Percentiles rank a stretch among this genome's conserved stretches.
phyloP scores from a whole-genome alignment of 2,888 invertebrate species.

The Drosophila mayaguana region DNA sequence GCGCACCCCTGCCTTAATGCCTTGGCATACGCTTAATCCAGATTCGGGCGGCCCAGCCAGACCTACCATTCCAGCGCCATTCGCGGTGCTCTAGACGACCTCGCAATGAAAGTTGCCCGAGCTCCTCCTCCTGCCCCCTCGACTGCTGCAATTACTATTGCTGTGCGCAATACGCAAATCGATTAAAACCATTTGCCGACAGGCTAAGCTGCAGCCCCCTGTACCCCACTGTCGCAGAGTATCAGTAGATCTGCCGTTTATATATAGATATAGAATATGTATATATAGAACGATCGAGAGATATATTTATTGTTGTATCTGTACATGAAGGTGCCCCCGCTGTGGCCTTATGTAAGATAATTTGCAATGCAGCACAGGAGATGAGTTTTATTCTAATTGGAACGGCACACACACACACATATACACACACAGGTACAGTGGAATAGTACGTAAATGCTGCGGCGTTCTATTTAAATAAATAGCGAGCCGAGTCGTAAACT shows the following conservation, averaged over 20 bases:
- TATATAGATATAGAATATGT: slow-evolving; percentile 21
- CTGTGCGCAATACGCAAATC: slow-evolving; percentile 80
- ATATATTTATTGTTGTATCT: neutral
- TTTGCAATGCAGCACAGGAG: slow-evolving; percentile 79
- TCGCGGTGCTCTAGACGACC: slow-evolving; percentile 31
- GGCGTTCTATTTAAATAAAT: slow-evolving; percentile 46
- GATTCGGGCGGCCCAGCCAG: slow-evolving; percentile 54
- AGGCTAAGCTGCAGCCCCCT: slow-evolving; percentile 12
- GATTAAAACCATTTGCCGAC: slow-evolving; percentile 58
- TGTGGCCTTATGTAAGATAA: slow-evolving; percentile 68
- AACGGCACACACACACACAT: slow-evolving; percentile 47
- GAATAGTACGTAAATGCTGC: slow-evolving; percentile 31
- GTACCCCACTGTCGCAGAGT: neutral
- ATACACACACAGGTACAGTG: slow-evolving; percentile 13
- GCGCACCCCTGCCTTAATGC: slow-evolving; percentile 56
- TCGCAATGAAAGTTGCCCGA: slow-evolving; percentile 71
- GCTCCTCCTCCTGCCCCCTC: neutral
- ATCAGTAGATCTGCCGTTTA: slow-evolving; percentile 10
- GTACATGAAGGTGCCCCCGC: slow-evolving; percentile 22
- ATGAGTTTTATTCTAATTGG: slow-evolving; percentile 76
- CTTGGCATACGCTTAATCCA: slow-evolving; percentile 79
- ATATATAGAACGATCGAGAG: neutral
- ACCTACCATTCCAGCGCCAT: slow-evolving; percentile 1
- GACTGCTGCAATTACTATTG: slow-evolving; percentile 66
- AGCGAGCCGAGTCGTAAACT: slow-evolving; percentile 11